Conservation (phyloP, 2,797 vertebrate genomes). For the Sandelia bainsii region DNA sequence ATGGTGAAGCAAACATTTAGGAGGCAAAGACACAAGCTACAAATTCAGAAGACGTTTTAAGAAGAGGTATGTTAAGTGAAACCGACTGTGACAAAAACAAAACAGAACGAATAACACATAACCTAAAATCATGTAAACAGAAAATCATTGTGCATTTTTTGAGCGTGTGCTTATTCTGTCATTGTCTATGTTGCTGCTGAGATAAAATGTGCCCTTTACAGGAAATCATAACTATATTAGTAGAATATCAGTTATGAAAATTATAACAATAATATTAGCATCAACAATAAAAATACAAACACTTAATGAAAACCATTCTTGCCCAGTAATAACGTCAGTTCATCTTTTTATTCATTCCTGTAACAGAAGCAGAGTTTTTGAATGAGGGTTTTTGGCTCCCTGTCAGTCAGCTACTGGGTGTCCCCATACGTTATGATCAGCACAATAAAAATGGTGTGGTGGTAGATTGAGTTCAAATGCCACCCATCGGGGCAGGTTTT, state of each 20-base stretch:
- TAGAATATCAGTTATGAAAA: slow-evolving; percentile 83
- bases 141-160: slow-evolving; percentile 84
- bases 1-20: slow-evolving; percentile 42
- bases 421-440: slow-evolving; percentile 60
- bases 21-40: slow-evolving; percentile 59
- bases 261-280: slow-evolving; percentile 82
- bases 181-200: slow-evolving; percentile 79
- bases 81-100: slow-evolving; percentile 46
- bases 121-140: slow-evolving; percentile 85
- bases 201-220: slow-evolving; percentile 86
- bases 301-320: slow-evolving; percentile 79
- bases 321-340: slow-evolving; percentile 76
- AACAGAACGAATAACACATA: slow-evolving; percentile 69
- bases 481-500: slow-evolving; percentile 52
- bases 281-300: slow-evolving; percentile 80
- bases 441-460: slow-evolving; percentile 44
- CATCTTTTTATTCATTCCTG: slow-evolving; percentile 49
- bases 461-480: slow-evolving; percentile 51
- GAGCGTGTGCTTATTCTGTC: slow-evolving; percentile 85
- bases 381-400: slow-evolving; percentile 44
- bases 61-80: slow-evolving; percentile 70
- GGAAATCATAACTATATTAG: slow-evolving; percentile 83
- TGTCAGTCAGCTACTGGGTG: slow-evolving; percentile 61
- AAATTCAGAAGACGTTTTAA: slow-evolving; percentile 47
- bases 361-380: slow-evolving; percentile 72